phyloP scores from a whole-genome alignment of 2,113 vertebrate genomes.

The Odobenus rosmarus region DNA sequence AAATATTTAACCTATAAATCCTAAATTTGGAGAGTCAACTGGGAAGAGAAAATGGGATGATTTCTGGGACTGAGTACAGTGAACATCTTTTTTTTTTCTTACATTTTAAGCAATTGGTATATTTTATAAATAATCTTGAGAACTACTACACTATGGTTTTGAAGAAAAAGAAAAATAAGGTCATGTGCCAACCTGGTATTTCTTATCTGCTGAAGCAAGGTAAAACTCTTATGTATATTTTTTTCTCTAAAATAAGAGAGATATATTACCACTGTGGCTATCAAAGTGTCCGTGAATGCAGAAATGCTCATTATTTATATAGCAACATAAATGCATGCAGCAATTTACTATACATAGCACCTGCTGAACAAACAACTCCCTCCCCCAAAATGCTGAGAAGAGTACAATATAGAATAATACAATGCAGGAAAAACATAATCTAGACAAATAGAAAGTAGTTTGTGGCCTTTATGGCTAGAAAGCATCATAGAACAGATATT shows the following conservation, averaged over 20 bases:
- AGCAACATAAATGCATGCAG: constrained; percentile 20
- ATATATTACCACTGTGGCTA: constrained; percentile 58
- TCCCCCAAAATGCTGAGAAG: constrained; percentile 11
- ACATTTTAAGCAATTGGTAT: constrained; percentile 13
- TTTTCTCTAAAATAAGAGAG: constrained; percentile 46
- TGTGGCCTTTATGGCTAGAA: constrained; percentile 27
- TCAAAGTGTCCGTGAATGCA: constrained; percentile 61
- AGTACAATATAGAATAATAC: not conserved
- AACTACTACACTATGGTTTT: not conserved
- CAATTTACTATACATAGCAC: constrained; percentile 62
- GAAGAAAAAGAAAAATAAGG: constrained; percentile 54
- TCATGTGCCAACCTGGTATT: not conserved
- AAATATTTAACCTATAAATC: not conserved
- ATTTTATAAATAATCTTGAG: constrained; percentile 13
- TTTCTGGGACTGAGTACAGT: not conserved
- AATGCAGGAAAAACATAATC: not conserved
- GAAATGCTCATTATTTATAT: constrained; percentile 67
- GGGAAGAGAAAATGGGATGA: not conserved
- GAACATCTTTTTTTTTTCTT: not conserved
- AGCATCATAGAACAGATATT: not conserved
- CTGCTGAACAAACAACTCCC: constrained; percentile 66
- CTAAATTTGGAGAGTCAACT: not conserved
- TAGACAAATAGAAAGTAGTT: constrained; percentile 13
- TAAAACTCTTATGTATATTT: constrained; percentile 44
- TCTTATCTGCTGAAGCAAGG: constrained; percentile 61